Evolutionary conservation across 1,140 invertebrate species (phyloP), one percentile per base, ranked within the genome.

Genomic region (Heliconius hermathena): DNA sequence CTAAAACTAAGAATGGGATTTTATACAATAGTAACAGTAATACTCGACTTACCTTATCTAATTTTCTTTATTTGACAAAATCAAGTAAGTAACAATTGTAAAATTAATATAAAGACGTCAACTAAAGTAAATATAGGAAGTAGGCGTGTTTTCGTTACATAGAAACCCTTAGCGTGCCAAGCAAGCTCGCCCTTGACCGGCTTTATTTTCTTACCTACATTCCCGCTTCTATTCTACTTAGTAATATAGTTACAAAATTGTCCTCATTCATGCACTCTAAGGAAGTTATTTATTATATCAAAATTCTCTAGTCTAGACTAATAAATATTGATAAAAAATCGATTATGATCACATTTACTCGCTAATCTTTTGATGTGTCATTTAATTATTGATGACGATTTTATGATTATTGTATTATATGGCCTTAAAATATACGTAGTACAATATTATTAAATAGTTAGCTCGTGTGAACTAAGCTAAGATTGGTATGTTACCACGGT

Each of bases 161-260:
- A 76, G 74, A 76, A 76, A 66, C 74, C 74, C 74, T 76, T 54
- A 76, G 41, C 22, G 74, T 76, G 74, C 74, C 60, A 29, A 11
- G 29, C 60, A 18, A 70, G 20, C 38, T 60, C 74, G 60, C 57
- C 74, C 74, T 76, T 76, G 74, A 71, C 74, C 74, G 74, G 74
- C 29, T 71, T 71, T 71, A 76, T 71, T 76, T 49, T 38, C 74
- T 75, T 76, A 76, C 74, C 74, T 76, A 71, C 74, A 76, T 60
- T 60, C 57, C 57, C 57, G 57, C 57, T n/a, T 22, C 57, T 26
- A 60, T n/a, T n/a, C n/a, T n/a, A 20, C 9, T 6, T 66, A 26
- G 60, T 29, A 26, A 5, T 66, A n/a, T 66, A 9, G n/a, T 29
- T 66, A 29, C 26, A 29, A 76, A 75, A 76, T 54, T 38, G 60